phyloP scores from a whole-genome alignment of 2,797 vertebrate genomes.

The Schizopygopsis malacanthus region DNA sequence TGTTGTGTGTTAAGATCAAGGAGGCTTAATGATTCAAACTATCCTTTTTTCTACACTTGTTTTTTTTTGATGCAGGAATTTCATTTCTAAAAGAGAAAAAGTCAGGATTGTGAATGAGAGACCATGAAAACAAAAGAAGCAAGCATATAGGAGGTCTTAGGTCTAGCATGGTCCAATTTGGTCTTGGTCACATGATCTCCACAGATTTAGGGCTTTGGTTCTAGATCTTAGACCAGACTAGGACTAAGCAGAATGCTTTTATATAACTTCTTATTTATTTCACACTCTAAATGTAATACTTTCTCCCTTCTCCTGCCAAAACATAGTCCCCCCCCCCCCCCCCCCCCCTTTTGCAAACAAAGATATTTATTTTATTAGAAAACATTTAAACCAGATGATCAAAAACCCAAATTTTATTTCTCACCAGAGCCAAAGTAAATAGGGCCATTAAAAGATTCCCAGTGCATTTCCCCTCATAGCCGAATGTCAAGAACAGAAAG shows the following conservation, averaged over 20 bases:
- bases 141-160: not conserved
- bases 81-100: constrained; percentile 26
- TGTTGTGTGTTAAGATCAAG: constrained; percentile 58
- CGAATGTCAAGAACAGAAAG: constrained; percentile 63
- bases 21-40: constrained; percentile 57
- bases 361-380: constrained; percentile 85
- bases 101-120: not conserved
- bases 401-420: constrained; percentile 67
- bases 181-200: constrained; percentile 52
- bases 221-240: constrained; percentile 20
- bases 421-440: constrained; percentile 67
- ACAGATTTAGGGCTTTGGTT: constrained; percentile 46
- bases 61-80: constrained; percentile 35
- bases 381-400: constrained; percentile 79
- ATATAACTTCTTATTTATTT: constrained; percentile 65
- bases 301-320: constrained; percentile 60
- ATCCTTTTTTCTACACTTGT: constrained; percentile 45
- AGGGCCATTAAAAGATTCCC: constrained; percentile 67
- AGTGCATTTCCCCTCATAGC: constrained; percentile 59
- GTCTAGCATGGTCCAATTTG: not conserved
- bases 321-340: constrained; percentile 21
- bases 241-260: constrained; percentile 52
- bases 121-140: not conserved
- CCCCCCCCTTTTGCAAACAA: constrained; percentile 72
- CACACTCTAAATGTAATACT: constrained; percentile 66